Conservation (phyloP, 2,888 invertebrate genomes). For the Flabesymbios commensalis region DNA sequence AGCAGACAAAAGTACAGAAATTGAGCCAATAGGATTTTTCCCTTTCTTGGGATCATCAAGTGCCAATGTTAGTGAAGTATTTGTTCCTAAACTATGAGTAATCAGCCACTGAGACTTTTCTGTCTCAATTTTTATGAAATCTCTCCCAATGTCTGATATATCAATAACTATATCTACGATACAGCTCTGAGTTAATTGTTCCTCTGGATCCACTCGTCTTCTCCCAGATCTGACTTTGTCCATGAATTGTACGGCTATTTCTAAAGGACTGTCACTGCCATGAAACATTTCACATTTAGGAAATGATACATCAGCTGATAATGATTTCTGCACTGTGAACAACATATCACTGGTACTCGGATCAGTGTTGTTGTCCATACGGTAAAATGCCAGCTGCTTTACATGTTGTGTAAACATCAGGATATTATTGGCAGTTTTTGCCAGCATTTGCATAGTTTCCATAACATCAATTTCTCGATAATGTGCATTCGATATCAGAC, state of each 20-base stretch:
- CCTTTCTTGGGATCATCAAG: conserved; percentile 11
- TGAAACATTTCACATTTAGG: no score
- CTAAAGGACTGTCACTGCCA: no score
- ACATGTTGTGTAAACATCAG: conserved; percentile 52
- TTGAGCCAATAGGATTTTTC: conserved; percentile 32
- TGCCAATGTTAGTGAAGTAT: conserved; percentile 8
- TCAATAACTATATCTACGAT: no score
- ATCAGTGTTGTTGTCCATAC: conserved; percentile 25
- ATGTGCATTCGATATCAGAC: conserved; percentile 39
- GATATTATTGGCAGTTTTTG: conserved; percentile 39
- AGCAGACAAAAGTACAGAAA: conserved; percentile 40
- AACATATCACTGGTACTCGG: conserved; percentile 7
- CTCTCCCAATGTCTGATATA: no score
- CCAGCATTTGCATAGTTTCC: conserved; percentile 39
- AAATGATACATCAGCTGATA: no score
- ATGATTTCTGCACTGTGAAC: conserved; percentile 7
- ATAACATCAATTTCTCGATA: conserved; percentile 41
- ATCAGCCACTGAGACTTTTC: no score
- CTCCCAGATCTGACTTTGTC: no score
- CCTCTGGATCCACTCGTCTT: no score
- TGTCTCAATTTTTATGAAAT: no score
- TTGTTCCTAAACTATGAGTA: conserved; percentile 20
- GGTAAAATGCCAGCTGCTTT: conserved; percentile 37
- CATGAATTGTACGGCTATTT: no score
- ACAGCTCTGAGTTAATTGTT: no score